Evolutionary conservation across 2,113 vertebrate genomes (phyloP).

Genomic region (Proteles cristata): DNA sequence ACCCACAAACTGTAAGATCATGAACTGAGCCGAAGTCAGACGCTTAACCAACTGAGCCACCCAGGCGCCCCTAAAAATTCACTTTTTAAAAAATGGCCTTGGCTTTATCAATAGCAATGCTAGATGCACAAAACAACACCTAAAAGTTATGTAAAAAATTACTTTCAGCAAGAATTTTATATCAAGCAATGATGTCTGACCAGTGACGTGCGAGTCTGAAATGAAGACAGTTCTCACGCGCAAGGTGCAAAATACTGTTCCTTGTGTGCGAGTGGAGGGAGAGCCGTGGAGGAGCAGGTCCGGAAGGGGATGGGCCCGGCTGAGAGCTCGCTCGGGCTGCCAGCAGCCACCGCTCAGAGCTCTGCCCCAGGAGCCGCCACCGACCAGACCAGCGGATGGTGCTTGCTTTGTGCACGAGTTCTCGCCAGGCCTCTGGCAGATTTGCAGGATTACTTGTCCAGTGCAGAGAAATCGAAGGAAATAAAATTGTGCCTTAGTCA

Average conservation of each 20-base stretch:
- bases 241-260: not conserved
- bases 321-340: accelerated
- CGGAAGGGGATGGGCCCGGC: accelerated
- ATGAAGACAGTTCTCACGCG: not conserved
- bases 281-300: no score
- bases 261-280: no score
- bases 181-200: not conserved
- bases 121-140: not conserved
- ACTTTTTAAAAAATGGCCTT: not conserved
- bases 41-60: no score
- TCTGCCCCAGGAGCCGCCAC: not conserved
- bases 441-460: no score
- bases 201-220: not conserved
- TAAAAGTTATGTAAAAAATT: not conserved
- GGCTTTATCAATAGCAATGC: not conserved
- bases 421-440: accelerated
- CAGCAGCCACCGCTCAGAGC: not conserved
- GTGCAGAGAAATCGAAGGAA: not conserved
- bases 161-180: not conserved
- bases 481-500: not conserved
- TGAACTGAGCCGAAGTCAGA: no score
- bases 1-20: no score
- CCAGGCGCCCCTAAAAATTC: not conserved
- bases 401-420: not conserved
- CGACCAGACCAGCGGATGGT: no score